Conservation (phyloP, 2,888 invertebrate species). For the Troglohyphantes excavatus region DNA sequence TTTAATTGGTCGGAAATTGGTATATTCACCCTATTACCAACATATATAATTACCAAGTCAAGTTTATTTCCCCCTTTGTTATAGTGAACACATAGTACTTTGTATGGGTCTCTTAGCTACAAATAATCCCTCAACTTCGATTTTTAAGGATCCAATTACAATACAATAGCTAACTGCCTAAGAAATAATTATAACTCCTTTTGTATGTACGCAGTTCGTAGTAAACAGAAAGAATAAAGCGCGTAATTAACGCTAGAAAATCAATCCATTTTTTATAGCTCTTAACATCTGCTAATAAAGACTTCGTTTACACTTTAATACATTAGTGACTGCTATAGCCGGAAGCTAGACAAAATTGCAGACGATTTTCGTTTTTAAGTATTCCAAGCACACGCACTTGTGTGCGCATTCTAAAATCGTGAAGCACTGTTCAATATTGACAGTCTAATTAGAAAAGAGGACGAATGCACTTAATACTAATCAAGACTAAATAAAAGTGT, state of each 20-base stretch:
- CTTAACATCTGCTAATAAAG: background rate
- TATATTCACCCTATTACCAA: no score
- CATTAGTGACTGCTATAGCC: background rate
- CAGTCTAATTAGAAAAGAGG: conserved; percentile 57
- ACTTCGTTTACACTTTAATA: background rate
- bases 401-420: conserved; percentile 12
- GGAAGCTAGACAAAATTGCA: conserved; percentile 21
- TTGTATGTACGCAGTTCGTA: no score
- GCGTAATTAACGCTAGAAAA: background rate
- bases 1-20: no score
- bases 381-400: background rate
- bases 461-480: conserved; percentile 48
- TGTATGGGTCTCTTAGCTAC: no score
- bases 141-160: no score
- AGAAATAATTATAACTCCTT: no score
- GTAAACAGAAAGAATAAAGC: no score
- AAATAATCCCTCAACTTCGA: no score
- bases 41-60: no score
- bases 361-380: conserved; percentile 21
- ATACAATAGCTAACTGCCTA: no score
- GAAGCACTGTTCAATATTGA: conserved; percentile 57
- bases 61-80: no score
- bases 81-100: no score
- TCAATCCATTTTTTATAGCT: background rate
- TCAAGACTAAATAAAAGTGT: conserved; percentile 45